These are phyloP conservation scores for Epinotia brunnichana DNA, from an alignment of 2,888 invertebrate species.

Conservation along the genomic window DNA sequence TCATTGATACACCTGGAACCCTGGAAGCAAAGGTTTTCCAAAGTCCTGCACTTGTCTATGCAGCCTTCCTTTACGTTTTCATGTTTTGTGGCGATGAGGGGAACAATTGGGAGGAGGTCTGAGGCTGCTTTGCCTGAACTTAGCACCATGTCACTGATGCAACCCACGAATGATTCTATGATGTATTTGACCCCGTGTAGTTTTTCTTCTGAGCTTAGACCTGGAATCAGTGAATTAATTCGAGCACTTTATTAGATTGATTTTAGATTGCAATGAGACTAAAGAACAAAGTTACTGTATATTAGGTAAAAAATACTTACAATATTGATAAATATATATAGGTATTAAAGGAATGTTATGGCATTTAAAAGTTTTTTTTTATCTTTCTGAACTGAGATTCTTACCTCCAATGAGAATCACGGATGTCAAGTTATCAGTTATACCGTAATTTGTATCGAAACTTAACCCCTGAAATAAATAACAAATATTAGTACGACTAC, in stretches of 20 bases:
- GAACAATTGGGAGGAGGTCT: slow-evolving; percentile 90
- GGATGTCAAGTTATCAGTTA: slow-evolving; percentile 92
- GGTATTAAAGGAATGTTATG: too few species aligned
- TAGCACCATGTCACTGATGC: slow-evolving; percentile 93
- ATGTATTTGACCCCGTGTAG: slow-evolving; percentile 95
- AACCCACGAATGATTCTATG: slow-evolving; percentile 96
- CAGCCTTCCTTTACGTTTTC: slow-evolving; percentile 96
- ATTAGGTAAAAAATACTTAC: too few species aligned
- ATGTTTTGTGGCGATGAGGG: slow-evolving; percentile 93
- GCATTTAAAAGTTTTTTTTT: too few species aligned
- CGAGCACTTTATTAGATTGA: too few species aligned
- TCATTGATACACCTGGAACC: slow-evolving; percentile 96
- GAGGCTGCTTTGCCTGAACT: slow-evolving; percentile 94
- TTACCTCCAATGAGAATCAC: slow-evolving; percentile 95
- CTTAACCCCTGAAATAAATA: slow-evolving; percentile 85
- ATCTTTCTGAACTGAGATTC: slow-evolving; percentile 42
- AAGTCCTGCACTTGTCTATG: slow-evolving; percentile 90
- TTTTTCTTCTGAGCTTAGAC: slow-evolving; percentile 93
- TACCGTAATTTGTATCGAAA: slow-evolving; percentile 93
- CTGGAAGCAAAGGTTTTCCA: slow-evolving; percentile 93
- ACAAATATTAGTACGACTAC: background rate
- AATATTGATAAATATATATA: too few species aligned
- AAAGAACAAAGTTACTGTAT: too few species aligned
- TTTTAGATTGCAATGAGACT: too few species aligned
- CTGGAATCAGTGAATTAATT: slow-evolving; percentile 65